phyloP scores from a whole-genome alignment of 2,797 vertebrate species.

The Kryptolebias ocellatus region DNA sequence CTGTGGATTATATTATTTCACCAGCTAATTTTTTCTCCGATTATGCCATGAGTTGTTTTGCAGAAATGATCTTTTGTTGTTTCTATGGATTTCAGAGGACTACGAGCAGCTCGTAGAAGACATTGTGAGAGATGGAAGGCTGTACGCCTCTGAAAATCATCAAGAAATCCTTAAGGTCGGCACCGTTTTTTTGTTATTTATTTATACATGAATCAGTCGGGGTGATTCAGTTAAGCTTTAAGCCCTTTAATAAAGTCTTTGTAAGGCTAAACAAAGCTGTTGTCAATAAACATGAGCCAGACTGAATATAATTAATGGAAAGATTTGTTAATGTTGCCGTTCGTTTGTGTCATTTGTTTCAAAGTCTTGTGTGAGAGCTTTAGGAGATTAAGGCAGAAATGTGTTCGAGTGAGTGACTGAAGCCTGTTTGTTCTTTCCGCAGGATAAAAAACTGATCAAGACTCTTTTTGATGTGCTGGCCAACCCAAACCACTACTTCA shows the following conservation, averaged over 20 bases:
- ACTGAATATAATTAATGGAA: background rate
- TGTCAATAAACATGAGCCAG: slow-evolving; percentile 23
- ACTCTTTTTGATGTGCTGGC: slow-evolving; percentile 98
- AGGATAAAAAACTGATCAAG: slow-evolving; percentile 99
- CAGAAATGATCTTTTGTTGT: background rate
- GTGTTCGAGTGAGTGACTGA: background rate
- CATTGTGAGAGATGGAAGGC: slow-evolving; percentile 94
- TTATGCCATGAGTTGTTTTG: background rate
- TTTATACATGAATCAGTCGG: background rate
- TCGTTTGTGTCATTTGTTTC: slow-evolving; percentile 2
- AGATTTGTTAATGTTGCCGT: slow-evolving; percentile 1
- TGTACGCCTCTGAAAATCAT: slow-evolving; percentile 98
- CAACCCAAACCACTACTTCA: slow-evolving; percentile 99
- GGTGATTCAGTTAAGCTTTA: slow-evolving; percentile 9
- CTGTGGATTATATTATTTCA: slow-evolving; percentile 11
- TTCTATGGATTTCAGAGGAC: slow-evolving; percentile 85
- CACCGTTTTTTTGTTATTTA: background rate
- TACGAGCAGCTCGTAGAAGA: slow-evolving; percentile 98
- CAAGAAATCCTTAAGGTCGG: slow-evolving; percentile 98
- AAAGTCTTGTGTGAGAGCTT: background rate
- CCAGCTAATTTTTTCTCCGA: background rate
- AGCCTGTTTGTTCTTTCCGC: slow-evolving; percentile 35
- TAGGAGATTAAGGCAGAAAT: background rate
- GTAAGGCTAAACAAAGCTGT: slow-evolving; percentile 10
- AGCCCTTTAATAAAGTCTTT: background rate